Base-by-base conservation (phyloP, 2,113 vertebrate species). In the Leptosomus discolor region DNA sequence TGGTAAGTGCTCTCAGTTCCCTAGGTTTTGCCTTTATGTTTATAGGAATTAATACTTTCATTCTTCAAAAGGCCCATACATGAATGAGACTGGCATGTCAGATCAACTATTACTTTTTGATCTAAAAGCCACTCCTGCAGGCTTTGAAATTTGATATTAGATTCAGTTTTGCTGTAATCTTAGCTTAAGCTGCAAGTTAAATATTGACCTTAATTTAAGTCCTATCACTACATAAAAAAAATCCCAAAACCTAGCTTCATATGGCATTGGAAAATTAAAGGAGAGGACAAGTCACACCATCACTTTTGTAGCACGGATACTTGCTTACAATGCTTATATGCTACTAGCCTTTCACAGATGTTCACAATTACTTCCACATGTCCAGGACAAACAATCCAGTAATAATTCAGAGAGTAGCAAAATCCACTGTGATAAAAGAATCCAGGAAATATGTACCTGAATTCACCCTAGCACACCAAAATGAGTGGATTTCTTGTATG, bases 401-500 rank as follows among this genome's bases (percentile, higher is more conserved):
- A 63, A 74, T n/a, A 88, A 88, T 54, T 70, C 64, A 48, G 32
- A 58, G n/a, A 93, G 36, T 6, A 95, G 61, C 11, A 79, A 91
- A 95, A 75, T 32, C 21, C 37, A 65, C 16, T 50, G 24, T 13
- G 53, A 45, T 12, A 54, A 48, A 83, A 32, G 14, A 77, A 89
- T 4, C 37, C 58, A 80, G 23, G 48, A 39, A 92, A 69, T 6
- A 53, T 4, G 17, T n/a, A 82, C 20, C 37, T 21, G 36, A 76
- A 51, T 37, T 68, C 21, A 71, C 12, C 14, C 18, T 46, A 41
- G 36, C 36, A 43, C 53, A 76, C 23, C 73, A 37, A 71, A 88
- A 37, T 4, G 5, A 43, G 63, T 5, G 18, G 7, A 65, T n/a
- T 83, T 76, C n/a, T 79, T 68, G 34, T 51, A 39, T 0, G 0